Evolutionary conservation across 2,888 invertebrate species (phyloP), one percentile per base, ranked within the genome.

Genomic region (Lasioglossum calceatum): DNA sequence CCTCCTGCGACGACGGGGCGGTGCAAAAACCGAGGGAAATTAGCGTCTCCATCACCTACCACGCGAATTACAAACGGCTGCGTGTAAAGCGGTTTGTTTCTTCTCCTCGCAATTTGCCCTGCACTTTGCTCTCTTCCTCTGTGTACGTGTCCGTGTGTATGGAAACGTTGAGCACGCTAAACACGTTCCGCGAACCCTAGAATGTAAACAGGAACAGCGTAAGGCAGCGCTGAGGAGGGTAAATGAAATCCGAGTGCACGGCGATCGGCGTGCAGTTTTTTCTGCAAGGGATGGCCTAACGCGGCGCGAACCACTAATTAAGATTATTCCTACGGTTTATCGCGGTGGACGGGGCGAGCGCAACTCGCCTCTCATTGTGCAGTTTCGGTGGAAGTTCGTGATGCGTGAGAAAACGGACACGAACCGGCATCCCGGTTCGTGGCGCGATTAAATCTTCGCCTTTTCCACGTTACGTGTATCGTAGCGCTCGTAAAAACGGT

Each of bases 351-450:
- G 83, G 39, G 87, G 85, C 82, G 61, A 42, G 73, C 71, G 77
- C 84, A 50, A 76, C 32, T n/a, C 64, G 78, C 83, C 76, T 84
- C 81, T 77, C 83, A 80, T 85, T 89, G 73, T 82, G 61, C 80
- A 79, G 86, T 89, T 90, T 90, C 78, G 86, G 81, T 84, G 86
- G 84, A 89, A 82, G 87, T 85, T 87, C 88, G 78, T 87, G 85
- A 83, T 86, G 89, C 91, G 90, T 93, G 93, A 92, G 93, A 92
- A 92, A 93, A 92, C 85, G 84, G 85, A 90, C 87, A 88, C 86
- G 87, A 87, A 84, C 88, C 85, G 89, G 88, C 88, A 91, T 92
- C 91, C 91, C 91, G 87, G 91, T 87, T 85, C 87, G 82, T 77
- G 86, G 78, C 64, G 76, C 83, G 93, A 93, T 94, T 92, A 92